Evolutionary conservation across 2,797 vertebrate genomes (phyloP).

Genomic region (Rhabdomys pumilio): DNA sequence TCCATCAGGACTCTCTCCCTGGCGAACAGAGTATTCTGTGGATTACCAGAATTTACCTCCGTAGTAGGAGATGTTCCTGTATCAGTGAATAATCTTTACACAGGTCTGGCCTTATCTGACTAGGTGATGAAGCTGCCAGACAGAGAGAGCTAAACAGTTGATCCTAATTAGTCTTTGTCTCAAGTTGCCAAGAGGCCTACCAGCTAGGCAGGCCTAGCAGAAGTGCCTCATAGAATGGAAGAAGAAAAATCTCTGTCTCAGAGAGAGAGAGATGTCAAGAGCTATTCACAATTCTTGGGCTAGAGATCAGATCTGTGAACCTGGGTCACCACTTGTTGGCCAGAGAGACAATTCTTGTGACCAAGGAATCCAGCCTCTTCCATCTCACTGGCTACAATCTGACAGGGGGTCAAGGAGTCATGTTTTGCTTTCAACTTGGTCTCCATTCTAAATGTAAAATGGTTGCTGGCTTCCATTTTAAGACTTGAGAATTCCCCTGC

Average conservation of each 20-base stretch:
- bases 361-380: conserved; percentile 57
- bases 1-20: neutral
- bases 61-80: neutral
- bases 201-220: neutral
- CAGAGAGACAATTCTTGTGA: conserved; percentile 51
- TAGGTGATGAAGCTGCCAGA: conserved; percentile 30
- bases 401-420: conserved; percentile 16
- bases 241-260: conserved; percentile 28
- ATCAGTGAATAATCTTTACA: neutral
- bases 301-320: neutral
- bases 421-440: conserved; percentile 34
- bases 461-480: conserved; percentile 70
- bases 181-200: neutral
- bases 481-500: conserved; percentile 20
- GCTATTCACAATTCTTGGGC: neutral
- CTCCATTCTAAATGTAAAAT: conserved; percentile 55
- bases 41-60: neutral
- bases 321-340: neutral
- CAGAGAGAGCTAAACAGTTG: conserved; percentile 71
- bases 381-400: neutral
- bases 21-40: neutral
- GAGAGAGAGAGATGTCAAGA: conserved; percentile 55
- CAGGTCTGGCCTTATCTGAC: neutral
- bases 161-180: neutral
- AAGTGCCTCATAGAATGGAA: neutral